These are phyloP conservation scores for Chamaedrilus cognettii DNA, from an alignment of 2,888 invertebrate species.

Conservation along the genomic window DNA sequence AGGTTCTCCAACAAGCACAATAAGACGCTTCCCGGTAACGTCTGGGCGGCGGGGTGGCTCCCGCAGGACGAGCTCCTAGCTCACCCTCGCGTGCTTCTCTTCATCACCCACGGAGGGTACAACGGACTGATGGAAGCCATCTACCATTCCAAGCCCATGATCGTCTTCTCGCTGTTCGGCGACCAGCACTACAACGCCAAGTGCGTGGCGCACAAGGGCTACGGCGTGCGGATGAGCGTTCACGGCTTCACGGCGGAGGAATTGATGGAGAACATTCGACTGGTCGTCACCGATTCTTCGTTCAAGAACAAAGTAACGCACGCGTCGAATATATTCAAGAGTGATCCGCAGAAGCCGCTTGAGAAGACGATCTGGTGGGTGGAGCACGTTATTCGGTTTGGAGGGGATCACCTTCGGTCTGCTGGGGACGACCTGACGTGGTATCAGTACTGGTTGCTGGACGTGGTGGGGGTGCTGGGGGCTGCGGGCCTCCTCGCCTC, in stretches of 20 bases:
- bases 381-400: constrained; percentile 44
- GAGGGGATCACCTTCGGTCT: constrained; percentile 40
- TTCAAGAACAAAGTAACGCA: constrained; percentile 30
- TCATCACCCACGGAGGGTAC: constrained; percentile 25
- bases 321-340: constrained; percentile 32
- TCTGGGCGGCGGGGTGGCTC: constrained; percentile 21
- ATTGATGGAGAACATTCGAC: constrained; percentile 30
- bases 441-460: constrained; percentile 39
- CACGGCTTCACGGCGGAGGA: constrained; percentile 24
- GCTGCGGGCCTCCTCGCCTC: no score
- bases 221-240: constrained; percentile 14
- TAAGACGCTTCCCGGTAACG: constrained; percentile 17
- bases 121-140: constrained; percentile 26
- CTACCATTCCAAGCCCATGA: constrained; percentile 22
- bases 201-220: constrained; percentile 16
- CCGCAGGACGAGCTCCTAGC: constrained; percentile 23
- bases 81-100: constrained; percentile 1
- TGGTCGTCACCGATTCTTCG: constrained; percentile 28
- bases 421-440: constrained; percentile 34
- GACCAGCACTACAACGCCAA: constrained; percentile 24
- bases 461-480: constrained; percentile 13
- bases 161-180: constrained; percentile 18
- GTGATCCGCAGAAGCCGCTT: constrained; percentile 29
- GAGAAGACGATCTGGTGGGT: constrained; percentile 41
- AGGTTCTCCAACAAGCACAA: constrained; percentile 7